Percentiles rank a stretch among this genome's conserved stretches.
Evolutionary conservation across 1,140 invertebrate genomes (phyloP).

Genomic region (Helicoverpa armigera): DNA sequence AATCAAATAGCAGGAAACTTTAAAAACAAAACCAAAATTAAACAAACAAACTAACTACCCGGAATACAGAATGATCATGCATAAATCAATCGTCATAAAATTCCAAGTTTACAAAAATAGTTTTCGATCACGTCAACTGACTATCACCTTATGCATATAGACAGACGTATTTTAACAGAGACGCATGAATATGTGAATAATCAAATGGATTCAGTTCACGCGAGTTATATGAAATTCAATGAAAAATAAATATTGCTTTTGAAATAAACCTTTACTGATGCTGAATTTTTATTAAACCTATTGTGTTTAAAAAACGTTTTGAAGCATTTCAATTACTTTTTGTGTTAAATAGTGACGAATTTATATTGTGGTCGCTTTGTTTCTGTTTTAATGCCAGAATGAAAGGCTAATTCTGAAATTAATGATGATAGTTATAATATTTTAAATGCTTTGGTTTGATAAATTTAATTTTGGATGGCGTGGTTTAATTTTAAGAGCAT

Average conservation of each 20-base stretch:
- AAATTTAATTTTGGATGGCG: not conserved
- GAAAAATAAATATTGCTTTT: slow-evolving; percentile 28
- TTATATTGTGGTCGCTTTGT: not conserved
- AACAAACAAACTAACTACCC: too few relatives aligned
- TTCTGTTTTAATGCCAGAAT: not conserved
- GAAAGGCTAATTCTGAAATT: not conserved
- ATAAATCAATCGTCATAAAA: not conserved
- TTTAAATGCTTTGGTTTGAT: not conserved
- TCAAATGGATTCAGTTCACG: slow-evolving; percentile 27
- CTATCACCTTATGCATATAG: slow-evolving; percentile 1
- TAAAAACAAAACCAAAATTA: too few relatives aligned
- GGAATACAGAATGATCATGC: not conserved
- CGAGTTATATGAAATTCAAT: slow-evolving; percentile 18
- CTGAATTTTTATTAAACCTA: not conserved
- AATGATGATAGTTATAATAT: not conserved
- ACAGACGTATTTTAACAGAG: slow-evolving; percentile 8
- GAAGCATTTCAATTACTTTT: slow-evolving; percentile 3
- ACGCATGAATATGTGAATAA: slow-evolving; percentile 22
- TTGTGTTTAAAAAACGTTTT: not conserved
- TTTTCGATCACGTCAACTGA: not conserved
- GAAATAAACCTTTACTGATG: slow-evolving; percentile 11
- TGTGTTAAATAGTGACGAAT: not conserved
- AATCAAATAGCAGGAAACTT: too few relatives aligned
- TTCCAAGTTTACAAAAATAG: not conserved
- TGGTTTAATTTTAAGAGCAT: not conserved